phyloP scores from a whole-genome alignment of 2,888 invertebrate species.

The Scrobipalpa costella region DNA sequence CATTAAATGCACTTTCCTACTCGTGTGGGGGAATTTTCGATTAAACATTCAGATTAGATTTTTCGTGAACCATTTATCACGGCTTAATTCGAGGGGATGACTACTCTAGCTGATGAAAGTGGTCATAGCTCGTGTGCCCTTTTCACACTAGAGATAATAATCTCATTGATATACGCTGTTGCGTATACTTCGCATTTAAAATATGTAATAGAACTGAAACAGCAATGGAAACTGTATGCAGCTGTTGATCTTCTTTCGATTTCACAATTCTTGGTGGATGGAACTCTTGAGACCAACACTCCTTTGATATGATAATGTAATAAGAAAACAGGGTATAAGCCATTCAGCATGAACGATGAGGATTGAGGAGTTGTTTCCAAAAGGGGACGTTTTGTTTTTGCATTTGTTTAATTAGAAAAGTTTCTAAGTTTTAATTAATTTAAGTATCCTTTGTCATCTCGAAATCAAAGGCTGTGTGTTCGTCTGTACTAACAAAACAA shows the following conservation, averaged over 20 bases:
- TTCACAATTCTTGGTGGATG: slow-evolving; percentile 25
- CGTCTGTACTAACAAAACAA: too few relatives aligned
- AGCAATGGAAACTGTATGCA: not conserved
- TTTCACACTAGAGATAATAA: slow-evolving; percentile 10
- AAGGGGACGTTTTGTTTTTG: slow-evolving; percentile 8
- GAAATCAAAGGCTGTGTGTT: too few relatives aligned
- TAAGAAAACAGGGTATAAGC: slow-evolving; percentile 41
- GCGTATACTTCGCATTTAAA: too few relatives aligned
- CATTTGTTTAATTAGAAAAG: slow-evolving; percentile 8
- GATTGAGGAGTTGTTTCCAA: not conserved
- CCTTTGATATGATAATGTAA: slow-evolving; percentile 78
- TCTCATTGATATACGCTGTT: not conserved
- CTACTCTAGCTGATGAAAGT: slow-evolving; percentile 60
- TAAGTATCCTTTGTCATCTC: too few relatives aligned
- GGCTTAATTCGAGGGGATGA: slow-evolving; percentile 73
- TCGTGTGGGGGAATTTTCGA: slow-evolving; percentile 73
- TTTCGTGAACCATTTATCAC: slow-evolving; percentile 79
- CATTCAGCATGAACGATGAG: not conserved
- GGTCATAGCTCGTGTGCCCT: slow-evolving; percentile 36
- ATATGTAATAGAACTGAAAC: not conserved
- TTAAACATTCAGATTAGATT: slow-evolving; percentile 81
- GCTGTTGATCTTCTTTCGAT: not conserved
- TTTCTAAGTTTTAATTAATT: too few relatives aligned
- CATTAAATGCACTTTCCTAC: slow-evolving; percentile 33
- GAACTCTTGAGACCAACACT: slow-evolving; percentile 59